Percentiles rank a stretch among this genome's conserved stretches.
Evolutionary conservation across 1,140 invertebrate species (phyloP).

Genomic region (Trachymyrmex cornetzi): DNA sequence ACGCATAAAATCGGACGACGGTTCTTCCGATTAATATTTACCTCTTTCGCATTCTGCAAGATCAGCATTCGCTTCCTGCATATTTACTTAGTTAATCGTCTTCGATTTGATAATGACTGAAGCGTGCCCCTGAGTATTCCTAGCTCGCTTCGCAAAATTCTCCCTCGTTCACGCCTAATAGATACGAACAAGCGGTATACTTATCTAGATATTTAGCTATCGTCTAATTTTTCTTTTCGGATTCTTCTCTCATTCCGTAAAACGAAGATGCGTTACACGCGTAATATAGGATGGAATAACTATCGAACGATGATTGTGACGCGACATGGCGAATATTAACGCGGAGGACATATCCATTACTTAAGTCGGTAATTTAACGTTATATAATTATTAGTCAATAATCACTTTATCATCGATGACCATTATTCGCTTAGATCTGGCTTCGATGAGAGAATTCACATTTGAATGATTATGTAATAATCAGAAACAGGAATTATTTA

Average conservation of each 20-base stretch:
- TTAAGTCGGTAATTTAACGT: not conserved
- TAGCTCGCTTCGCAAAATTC: not conserved
- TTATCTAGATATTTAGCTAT: conserved; percentile 7
- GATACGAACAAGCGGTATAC: not conserved
- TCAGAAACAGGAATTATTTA: conserved; percentile 19
- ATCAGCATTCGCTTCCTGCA: not conserved
- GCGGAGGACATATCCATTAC: not conserved
- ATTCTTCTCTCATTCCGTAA: not conserved
- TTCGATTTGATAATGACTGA: not conserved
- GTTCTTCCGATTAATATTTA: not conserved
- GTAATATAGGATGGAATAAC: conserved; percentile 15
- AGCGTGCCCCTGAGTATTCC: not conserved
- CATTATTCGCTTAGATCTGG: not conserved
- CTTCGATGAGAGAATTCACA: not conserved
- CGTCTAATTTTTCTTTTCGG: conserved; percentile 2
- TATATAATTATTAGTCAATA: conserved; percentile 1
- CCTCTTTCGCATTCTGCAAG: not conserved
- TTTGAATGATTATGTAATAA: conserved; percentile 12
- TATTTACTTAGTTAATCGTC: not conserved
- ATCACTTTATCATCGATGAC: not conserved
- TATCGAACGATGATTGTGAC: conserved; percentile 22
- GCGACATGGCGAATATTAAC: conserved; percentile 19
- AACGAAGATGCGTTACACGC: not conserved
- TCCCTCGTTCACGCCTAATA: not conserved
- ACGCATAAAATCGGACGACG: not conserved